Base-by-base conservation (phyloP, 2,888 invertebrate genomes). In the Petrophora chlorosata region DNA sequence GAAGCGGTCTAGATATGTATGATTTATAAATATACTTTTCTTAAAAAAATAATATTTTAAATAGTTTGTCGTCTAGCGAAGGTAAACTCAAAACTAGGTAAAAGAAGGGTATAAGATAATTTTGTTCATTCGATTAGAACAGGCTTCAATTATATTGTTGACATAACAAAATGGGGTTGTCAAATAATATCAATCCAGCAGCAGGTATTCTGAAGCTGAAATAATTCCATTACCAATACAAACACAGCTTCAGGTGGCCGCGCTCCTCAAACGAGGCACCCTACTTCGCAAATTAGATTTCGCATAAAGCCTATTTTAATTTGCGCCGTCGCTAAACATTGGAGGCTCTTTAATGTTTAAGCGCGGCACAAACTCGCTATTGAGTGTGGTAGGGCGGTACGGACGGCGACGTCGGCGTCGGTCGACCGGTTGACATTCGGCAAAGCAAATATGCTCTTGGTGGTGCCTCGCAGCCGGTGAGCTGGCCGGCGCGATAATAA, bases 251-350 rank as follows among this genome's bases (percentile, higher is more conserved):
- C 68, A 76, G 78, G 76, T 74, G 72, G 70, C 68, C 60, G 68
- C 67, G 67, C 75, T 80, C 68, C 70, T 76, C 81, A 39, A 50
- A 44, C 80, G 79, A 72, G 70, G 63, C 76, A 70, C 82, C 79
- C 78, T 80, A 75, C 83, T 88, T 85, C 78, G 75, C 79, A 89
- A 90, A 89, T 90, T 87, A 86, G 85, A 89, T 90, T 88, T 87
- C 76, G 79, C 76, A 86, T 85, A 86, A 86, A 88, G 86, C 87
- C 88, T 88, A 84, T 87, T 89, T 89, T 89, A 89, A 90, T 90
- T 89, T 87, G 87, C 80, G 76, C 77, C 81, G 77, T 82, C 79
- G 79, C 80, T 85, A 87, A 86, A 88, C 84, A 87, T 78, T 80
- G 82, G 73, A 71, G 79, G 77, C 81, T 85, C 77, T 85, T 86